Conservation (phyloP, 2,113 vertebrate genomes). For the Corythaixoides concolor region DNA sequence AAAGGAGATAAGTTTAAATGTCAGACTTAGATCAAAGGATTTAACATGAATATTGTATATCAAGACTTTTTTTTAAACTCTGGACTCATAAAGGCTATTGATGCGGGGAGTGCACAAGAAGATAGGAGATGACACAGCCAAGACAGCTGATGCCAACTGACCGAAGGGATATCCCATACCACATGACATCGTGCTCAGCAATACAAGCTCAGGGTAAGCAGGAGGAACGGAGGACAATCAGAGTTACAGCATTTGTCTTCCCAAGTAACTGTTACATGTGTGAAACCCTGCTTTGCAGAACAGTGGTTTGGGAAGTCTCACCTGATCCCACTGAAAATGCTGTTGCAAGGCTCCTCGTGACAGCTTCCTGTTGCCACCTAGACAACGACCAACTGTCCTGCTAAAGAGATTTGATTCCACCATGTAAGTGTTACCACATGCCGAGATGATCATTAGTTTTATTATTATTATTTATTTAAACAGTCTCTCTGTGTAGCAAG, state of each 20-base stretch:
- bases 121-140: background rate
- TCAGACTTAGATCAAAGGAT: background rate
- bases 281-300: background rate
- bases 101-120: background rate
- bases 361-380: background rate
- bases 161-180: background rate
- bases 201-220: background rate
- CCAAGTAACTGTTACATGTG: background rate
- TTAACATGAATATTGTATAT: background rate
- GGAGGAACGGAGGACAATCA: background rate
- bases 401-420: background rate
- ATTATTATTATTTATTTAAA: background rate
- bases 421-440: too few relatives aligned
- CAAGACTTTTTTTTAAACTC: background rate
- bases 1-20: background rate
- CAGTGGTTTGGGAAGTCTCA: background rate
- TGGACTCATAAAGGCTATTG: background rate
- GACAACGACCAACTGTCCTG: background rate
- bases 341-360: background rate
- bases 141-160: background rate
- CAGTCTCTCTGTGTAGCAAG: background rate
- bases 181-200: accelerated
- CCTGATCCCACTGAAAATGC: background rate
- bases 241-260: background rate
- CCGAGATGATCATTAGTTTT: background rate